phyloP scores from a whole-genome alignment of 2,888 invertebrate genomes.

The Holacanthella duospinosa region DNA sequence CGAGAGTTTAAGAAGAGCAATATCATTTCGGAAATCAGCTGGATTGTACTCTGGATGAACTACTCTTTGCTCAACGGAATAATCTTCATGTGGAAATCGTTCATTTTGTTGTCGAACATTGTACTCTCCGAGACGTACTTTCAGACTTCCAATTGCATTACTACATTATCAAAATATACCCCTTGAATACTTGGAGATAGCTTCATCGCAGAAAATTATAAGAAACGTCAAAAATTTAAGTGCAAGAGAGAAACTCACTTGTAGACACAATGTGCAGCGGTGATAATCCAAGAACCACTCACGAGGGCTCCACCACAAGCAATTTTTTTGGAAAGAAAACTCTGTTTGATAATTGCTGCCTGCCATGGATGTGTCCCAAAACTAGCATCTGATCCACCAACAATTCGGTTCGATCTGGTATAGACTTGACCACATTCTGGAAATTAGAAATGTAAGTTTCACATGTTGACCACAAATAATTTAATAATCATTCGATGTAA shows the following conservation, averaged over 20 bases:
- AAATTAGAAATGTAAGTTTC: conserved; percentile 38
- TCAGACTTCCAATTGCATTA: conserved; percentile 74
- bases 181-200: no score
- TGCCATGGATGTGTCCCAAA: conserved; percentile 93
- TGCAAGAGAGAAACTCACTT: no score
- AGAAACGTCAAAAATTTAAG: no score
- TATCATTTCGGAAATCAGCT: conserved; percentile 80
- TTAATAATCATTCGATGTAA: not conserved
- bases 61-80: conserved; percentile 74
- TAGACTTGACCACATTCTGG: conserved; percentile 85
- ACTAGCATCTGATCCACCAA: conserved; percentile 79
- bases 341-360: conserved; percentile 80
- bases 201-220: not conserved
- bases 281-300: conserved; percentile 82
- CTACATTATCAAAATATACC: no score
- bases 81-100: conserved; percentile 74
- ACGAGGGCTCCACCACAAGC: conserved; percentile 85
- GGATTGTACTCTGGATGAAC: conserved; percentile 81
- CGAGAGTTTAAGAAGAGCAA: conserved; percentile 49
- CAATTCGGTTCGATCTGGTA: conserved; percentile 76
- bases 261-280: conserved; percentile 67
- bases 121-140: conserved; percentile 84
- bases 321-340: conserved; percentile 76
- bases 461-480: not conserved
- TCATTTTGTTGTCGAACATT: conserved; percentile 78